A percentile compares a stretch with the other conserved stretches of the same genome.
phyloP scores from a whole-genome alignment of 2,888 invertebrate species.

The Acanthosepion lycidas region DNA sequence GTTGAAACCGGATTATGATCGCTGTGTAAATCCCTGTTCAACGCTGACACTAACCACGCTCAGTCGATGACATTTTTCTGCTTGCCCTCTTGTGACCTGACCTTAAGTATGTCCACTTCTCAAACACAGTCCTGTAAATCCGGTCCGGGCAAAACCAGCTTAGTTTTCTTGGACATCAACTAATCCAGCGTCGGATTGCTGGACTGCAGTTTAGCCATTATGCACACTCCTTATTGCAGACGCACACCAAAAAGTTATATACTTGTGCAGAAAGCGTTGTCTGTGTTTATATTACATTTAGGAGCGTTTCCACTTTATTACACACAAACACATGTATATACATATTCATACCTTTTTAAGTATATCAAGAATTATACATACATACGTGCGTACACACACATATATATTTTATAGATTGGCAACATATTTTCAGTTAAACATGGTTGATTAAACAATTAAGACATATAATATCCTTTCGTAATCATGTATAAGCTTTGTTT shows the following conservation, averaged over 20 bases:
- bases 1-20: neutral
- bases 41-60: neutral
- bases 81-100: neutral
- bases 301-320: neutral
- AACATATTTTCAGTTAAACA: no score
- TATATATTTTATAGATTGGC: neutral
- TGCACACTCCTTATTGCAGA: neutral
- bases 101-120: neutral
- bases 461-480: no score
- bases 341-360: neutral
- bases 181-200: conserved; percentile 12
- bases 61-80: conserved; percentile 14
- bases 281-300: neutral
- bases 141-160: conserved; percentile 2
- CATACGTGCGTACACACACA: neutral
- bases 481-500: no score
- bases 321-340: neutral
- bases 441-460: no score
- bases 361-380: no score
- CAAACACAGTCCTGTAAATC: conserved; percentile 18
- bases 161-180: conserved; percentile 10
- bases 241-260: neutral
- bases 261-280: neutral
- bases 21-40: neutral
- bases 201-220: neutral